Base-by-base conservation (phyloP, 2,888 invertebrate genomes). In the Congeria kusceri region DNA sequence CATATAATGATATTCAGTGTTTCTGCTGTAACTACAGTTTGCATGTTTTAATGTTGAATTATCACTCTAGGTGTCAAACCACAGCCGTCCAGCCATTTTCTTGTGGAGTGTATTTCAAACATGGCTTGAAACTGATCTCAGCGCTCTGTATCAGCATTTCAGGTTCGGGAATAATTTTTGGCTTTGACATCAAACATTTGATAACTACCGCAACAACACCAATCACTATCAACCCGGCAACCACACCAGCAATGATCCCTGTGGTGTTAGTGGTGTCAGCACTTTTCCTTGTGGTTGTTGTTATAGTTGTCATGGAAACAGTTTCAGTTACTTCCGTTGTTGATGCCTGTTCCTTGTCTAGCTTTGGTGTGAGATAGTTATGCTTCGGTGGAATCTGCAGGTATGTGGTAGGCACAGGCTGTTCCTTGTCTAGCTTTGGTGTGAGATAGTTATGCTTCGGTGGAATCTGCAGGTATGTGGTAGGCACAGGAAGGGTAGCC, bases 51-150 rank as follows among this genome's bases (percentile, higher is more conserved):
- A n/a, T n/a, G n/a, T n/a, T n/a, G n/a, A n/a, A n/a, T n/a, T n/a
- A n/a, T n/a, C n/a, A n/a, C n/a, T n/a, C n/a, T n/a, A n/a, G n/a
- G 11, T 39, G 39, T 39, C 39, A 53, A 9, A 53, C 18, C 9
- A 23, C 18, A 15, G 25, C 53, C 20, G 53, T 53, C 53, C 53
- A 53, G 25, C 4, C 25, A 11, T 53, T 4, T 53, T 11, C 61
- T 62, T 62, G 49, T 11, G 62, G 62, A 23, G 23, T 11, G 61
- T 62, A 62, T 94, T 98, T 97, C 11, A 94, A 98, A 82, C 96
- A 96, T 0, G 98, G 98, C 93, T 94, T 69, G 29, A 46, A 95
- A 11, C 69, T 79, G 0, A 46, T 32, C 23, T 79, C 74, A 29
- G 65, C 70, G 39, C 66, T 74, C 28, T 39, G 27, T 29, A 73